phyloP scores from a whole-genome alignment of 2,113 vertebrate species.

The Myanophis thanlyinensis region DNA sequence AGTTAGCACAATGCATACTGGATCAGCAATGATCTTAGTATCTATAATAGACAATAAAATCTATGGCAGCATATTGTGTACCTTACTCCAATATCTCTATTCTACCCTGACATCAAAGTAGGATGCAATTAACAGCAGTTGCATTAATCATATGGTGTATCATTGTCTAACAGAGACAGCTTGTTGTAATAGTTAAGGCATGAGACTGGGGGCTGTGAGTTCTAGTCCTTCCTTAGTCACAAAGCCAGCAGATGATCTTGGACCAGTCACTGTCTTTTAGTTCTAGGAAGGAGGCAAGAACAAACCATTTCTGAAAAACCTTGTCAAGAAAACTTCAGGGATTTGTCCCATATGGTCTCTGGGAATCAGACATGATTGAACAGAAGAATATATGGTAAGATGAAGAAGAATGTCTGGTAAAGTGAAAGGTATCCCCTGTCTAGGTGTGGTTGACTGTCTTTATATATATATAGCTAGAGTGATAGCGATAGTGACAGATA shows the following conservation, averaged over 20 bases:
- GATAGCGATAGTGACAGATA: too few species aligned
- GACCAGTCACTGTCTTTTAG: neutral
- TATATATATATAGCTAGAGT: too few species aligned
- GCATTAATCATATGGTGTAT: neutral
- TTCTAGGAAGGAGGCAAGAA: too few species aligned
- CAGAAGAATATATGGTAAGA: too few species aligned
- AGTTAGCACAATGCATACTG: neutral
- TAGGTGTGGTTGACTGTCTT: too few species aligned
- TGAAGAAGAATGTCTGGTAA: too few species aligned
- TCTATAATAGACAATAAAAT: neutral
- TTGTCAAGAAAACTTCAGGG: too few species aligned
- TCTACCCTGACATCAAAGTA: neutral
- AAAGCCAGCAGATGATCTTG: neutral
- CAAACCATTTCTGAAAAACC: too few species aligned
- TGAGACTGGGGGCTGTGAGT: neutral
- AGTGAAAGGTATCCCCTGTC: too few species aligned
- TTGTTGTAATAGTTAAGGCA: neutral
- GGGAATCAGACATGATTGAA: too few species aligned
- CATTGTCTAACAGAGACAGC: neutral
- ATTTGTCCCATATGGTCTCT: neutral
- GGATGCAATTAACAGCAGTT: neutral
- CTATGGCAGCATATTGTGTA: neutral
- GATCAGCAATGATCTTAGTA: neutral
- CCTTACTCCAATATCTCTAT: neutral
- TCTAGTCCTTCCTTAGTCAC: neutral